phyloP scores from a whole-genome alignment of 2,797 vertebrate genomes.

The Sphenopsis melanotis region DNA sequence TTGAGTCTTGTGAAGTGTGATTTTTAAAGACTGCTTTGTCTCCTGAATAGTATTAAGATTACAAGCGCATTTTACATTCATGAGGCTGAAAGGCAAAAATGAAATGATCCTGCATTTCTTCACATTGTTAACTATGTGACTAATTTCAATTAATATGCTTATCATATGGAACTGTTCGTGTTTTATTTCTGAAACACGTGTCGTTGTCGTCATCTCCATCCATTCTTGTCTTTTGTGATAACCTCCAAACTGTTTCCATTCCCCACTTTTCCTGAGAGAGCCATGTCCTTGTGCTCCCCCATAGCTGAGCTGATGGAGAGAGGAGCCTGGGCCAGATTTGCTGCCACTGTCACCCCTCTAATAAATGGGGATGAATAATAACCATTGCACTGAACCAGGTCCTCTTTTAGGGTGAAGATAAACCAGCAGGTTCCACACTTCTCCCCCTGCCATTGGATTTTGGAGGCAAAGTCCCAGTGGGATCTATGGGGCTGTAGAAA shows the following conservation, averaged over 20 bases:
- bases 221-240: constrained; percentile 31
- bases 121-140: constrained; percentile 74
- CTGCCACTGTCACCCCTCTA: not conserved
- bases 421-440: not conserved
- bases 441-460: accelerated
- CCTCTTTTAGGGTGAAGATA: not conserved
- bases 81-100: constrained; percentile 72
- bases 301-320: not conserved
- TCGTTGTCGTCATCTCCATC: constrained; percentile 35
- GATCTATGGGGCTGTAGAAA: not conserved
- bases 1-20: constrained; percentile 76
- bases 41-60: constrained; percentile 78
- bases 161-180: constrained; percentile 62
- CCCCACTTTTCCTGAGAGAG: constrained; percentile 4
- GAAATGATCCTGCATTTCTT: constrained; percentile 71
- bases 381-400: not conserved
- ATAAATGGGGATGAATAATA: not conserved
- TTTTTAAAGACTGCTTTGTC: constrained; percentile 76
- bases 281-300: not conserved
- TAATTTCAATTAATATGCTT: constrained; percentile 78
- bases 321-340: not conserved
- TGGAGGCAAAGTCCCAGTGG: not conserved
- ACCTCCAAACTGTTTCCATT: constrained; percentile 34
- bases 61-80: constrained; percentile 80
- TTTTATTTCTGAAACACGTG: constrained; percentile 66